Evolutionary conservation across 2,888 invertebrate species (phyloP), one percentile per base, ranked within the genome.

Genomic region (Drosophila ustulata): DNA sequence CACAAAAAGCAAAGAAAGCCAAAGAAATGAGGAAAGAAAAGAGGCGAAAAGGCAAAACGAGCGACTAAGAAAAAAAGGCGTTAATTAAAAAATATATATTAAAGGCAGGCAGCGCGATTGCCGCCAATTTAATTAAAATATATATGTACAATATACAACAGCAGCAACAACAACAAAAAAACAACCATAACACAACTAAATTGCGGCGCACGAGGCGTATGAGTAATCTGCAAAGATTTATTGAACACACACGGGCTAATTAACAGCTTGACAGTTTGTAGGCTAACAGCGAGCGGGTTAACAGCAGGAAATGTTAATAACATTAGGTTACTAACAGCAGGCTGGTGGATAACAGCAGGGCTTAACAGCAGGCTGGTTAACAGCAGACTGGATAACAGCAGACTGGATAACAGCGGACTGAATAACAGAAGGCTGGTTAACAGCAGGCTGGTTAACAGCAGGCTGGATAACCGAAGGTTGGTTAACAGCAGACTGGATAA

Each of bases 61-160:
- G 65, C 65, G 62, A 69, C 76, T 69, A 71, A 82, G 72, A 70
- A 71, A 83, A 80, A 80, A 76, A 84, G 68, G 69, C 84, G 87
- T 81, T 87, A 87, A 87, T 83, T 83, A 83, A 83, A 83, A 83
- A 80, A 82, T 75, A 82, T 84, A 82, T 73, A 56, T 30, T 71
- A 23, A 57, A 79, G 71, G 66, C 68, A 72, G 39, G 51, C 69
- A 67, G 26, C n/a, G 30, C 69, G 71, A 52, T 57, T 62, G 66
- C 74, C 43, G 58, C 50, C 51, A 56, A 75, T 57, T 57, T 58
- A 64, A 64, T 71, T 59, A 66, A 66, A 66, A 63, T 56, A 57
- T 49, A 53, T 39, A 9, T 13, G 5, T n/a, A 28, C 8, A 9
- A 30, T 51, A 13, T 41, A 18, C 28, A 34, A 45, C 37, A 56